phyloP scores from a whole-genome alignment of 2,113 vertebrate species.

The Clinocottus analis region DNA sequence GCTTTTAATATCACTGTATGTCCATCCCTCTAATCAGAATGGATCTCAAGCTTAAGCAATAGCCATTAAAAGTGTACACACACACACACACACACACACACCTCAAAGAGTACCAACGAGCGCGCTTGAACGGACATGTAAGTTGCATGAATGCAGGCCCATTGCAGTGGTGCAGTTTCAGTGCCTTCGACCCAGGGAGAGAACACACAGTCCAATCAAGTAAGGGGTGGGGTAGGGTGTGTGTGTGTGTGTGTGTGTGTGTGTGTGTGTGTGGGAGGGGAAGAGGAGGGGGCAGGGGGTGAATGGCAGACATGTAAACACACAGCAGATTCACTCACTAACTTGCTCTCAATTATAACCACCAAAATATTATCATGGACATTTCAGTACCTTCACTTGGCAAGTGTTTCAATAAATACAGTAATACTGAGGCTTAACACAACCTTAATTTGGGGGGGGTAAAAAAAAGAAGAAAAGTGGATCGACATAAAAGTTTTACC shows the following conservation, averaged over 20 bases:
- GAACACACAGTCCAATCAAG: slow-evolving; percentile 62
- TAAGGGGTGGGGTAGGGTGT: not conserved
- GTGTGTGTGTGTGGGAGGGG: too few species aligned
- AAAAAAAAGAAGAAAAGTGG: slow-evolving; percentile 4
- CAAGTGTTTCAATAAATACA: slow-evolving; percentile 61
- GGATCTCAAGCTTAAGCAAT: slow-evolving; percentile 76
- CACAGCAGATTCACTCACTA: slow-evolving; percentile 42
- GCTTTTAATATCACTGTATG: slow-evolving; percentile 74
- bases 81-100: slow-evolving; percentile 39
- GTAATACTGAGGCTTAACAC: slow-evolving; percentile 58
- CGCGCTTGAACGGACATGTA: slow-evolving; percentile 67
- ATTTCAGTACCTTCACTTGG: slow-evolving; percentile 71
- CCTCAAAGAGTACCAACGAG: slow-evolving; percentile 74
- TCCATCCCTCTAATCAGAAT: slow-evolving; percentile 68
- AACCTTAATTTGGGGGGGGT: slow-evolving; percentile 37
- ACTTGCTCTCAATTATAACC: slow-evolving; percentile 33
- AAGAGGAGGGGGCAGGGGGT: too few species aligned
- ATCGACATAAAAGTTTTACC: not conserved
- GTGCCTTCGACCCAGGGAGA: slow-evolving; percentile 74
- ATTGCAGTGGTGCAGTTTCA: slow-evolving; percentile 73
- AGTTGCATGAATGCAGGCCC: slow-evolving; percentile 71
- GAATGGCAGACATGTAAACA: slow-evolving; percentile 57
- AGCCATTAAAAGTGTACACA: slow-evolving; percentile 66
- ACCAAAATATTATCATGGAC: slow-evolving; percentile 37
- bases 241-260: too few species aligned